These are phyloP conservation scores for Aquatica leii DNA, from an alignment of 2,888 invertebrate genomes.

Conservation along the genomic window DNA sequence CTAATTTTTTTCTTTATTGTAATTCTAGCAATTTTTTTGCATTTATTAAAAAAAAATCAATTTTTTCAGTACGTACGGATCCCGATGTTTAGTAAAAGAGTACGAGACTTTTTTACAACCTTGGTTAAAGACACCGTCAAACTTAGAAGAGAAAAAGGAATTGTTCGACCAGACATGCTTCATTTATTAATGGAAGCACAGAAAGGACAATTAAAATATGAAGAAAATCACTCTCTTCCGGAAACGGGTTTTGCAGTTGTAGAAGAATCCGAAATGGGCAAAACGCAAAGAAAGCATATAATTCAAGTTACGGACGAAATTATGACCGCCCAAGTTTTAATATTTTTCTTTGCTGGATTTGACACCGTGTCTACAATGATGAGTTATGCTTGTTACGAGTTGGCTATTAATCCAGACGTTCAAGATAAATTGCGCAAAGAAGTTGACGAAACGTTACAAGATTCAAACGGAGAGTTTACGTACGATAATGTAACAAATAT, in stretches of 20 bases:
- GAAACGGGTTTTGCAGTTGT: not conserved
- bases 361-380: constrained; percentile 8
- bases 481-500: not conserved
- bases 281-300: not conserved
- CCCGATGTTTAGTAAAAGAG: not conserved
- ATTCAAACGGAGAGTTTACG: not conserved
- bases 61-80: no score
- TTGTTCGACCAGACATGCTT: constrained; percentile 1
- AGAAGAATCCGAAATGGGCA: not conserved
- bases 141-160: not conserved
- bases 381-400: constrained; percentile 4
- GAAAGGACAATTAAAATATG: not conserved
- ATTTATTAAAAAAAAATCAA: no score
- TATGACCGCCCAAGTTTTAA: constrained; percentile 1
- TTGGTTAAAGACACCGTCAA: not conserved
- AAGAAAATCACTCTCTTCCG: not conserved
- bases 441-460: not conserved
- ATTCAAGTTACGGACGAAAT: not conserved
- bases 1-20: no score
- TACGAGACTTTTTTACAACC: not conserved
- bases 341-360: constrained; percentile 13
- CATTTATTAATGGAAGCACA: constrained; percentile 3
- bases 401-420: constrained; percentile 5
- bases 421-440: not conserved
- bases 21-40: no score